Conservation (phyloP, 2,888 invertebrate species). For the Nemotelus pantherinus region DNA sequence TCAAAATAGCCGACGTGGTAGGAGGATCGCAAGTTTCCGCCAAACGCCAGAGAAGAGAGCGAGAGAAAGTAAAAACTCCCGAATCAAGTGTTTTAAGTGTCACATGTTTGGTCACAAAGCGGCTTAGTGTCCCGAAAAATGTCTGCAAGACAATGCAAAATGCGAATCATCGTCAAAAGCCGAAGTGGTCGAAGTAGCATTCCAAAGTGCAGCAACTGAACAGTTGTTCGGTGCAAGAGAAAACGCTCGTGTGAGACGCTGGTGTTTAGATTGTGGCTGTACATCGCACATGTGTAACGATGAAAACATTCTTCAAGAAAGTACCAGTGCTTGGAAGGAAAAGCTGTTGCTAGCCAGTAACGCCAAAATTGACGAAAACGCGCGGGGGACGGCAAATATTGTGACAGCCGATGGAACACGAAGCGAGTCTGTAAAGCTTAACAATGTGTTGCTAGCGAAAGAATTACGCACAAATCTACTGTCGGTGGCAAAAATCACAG, state of each 20-base stretch:
- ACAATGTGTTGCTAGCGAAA: no score
- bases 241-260: background rate
- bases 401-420: background rate
- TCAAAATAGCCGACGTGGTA: constrained; percentile 3
- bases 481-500: no score
- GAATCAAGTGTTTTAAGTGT: constrained; percentile 5
- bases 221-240: background rate
- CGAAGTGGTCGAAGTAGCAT: background rate
- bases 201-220: background rate
- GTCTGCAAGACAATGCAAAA: constrained; percentile 7
- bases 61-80: constrained; percentile 2
- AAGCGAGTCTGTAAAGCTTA: no score
- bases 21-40: background rate
- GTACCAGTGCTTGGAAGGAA: background rate
- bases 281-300: constrained; percentile 19
- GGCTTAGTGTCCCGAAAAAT: no score
- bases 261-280: constrained; percentile 7
- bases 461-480: no score
- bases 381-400: background rate
- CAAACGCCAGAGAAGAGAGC: constrained; percentile 8
- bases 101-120: background rate
- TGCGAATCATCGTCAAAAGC: constrained; percentile 12
- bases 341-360: constrained; percentile 11
- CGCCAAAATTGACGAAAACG: background rate
- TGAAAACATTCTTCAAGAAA: background rate